phyloP scores from a whole-genome alignment of 2,797 vertebrate species.

The Etheostoma perlongum region DNA sequence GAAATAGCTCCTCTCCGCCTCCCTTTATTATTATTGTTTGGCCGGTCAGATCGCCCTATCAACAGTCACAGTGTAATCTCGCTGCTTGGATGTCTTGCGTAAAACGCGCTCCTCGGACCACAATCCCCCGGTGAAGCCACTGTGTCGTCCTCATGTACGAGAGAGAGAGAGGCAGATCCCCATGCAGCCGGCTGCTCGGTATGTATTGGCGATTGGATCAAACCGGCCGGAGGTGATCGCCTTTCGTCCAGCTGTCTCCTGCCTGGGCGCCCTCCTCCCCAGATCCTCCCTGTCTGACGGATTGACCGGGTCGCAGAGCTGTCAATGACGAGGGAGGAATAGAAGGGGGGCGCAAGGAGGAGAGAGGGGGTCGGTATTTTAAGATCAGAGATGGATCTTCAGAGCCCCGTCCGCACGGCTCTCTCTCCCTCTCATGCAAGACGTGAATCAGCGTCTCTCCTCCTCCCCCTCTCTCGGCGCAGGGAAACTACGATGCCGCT shows the following conservation, averaged over 20 bases:
- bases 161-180: slow-evolving; percentile 49
- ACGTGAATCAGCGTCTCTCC: slow-evolving; percentile 79
- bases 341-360: neutral
- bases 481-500: slow-evolving; percentile 65
- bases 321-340: slow-evolving; percentile 72
- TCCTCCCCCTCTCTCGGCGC: slow-evolving; percentile 63
- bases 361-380: slow-evolving; percentile 63
- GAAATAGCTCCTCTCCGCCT: slow-evolving; percentile 55
- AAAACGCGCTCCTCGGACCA: slow-evolving; percentile 51
- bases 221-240: slow-evolving; percentile 77
- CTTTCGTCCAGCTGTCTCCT: slow-evolving; percentile 61
- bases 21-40: slow-evolving; percentile 42
- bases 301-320: slow-evolving; percentile 79
- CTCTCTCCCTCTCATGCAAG: slow-evolving; percentile 69
- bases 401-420: slow-evolving; percentile 70
- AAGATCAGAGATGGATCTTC: slow-evolving; percentile 74
- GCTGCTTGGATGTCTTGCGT: slow-evolving; percentile 31
- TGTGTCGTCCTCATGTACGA: slow-evolving; percentile 64
- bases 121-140: slow-evolving; percentile 56
- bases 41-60: slow-evolving; percentile 19
- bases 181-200: slow-evolving; percentile 47
- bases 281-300: slow-evolving; percentile 78
- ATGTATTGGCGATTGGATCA: slow-evolving; percentile 62
- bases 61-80: slow-evolving; percentile 26
- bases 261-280: slow-evolving; percentile 69